Evolutionary conservation across 1,140 invertebrate genomes (phyloP).

Genomic region (Eubasilissa regina): DNA sequence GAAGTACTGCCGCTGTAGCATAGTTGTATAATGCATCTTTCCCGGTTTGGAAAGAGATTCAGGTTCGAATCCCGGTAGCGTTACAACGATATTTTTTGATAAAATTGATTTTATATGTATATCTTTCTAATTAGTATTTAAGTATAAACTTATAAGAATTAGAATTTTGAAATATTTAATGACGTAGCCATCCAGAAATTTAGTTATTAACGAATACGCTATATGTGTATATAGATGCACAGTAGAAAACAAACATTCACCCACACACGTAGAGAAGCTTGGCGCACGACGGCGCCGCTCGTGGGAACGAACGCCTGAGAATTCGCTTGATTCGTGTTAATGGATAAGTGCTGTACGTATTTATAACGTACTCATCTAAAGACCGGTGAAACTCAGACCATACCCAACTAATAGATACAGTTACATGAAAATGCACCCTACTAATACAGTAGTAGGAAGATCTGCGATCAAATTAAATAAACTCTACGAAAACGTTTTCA

Average conservation of each 20-base stretch:
- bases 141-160: too few relatives aligned
- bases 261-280: background rate
- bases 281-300: background rate
- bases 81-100: too few relatives aligned
- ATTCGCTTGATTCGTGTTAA: slow-evolving; percentile 34
- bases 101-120: too few relatives aligned
- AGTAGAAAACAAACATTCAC: background rate
- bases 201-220: too few relatives aligned
- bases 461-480: background rate
- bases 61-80: too few relatives aligned
- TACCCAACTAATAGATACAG: background rate
- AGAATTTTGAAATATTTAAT: too few relatives aligned
- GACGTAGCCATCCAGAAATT: too few relatives aligned
- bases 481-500: background rate
- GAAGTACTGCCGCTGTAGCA: too few relatives aligned
- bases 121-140: too few relatives aligned
- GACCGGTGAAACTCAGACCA: background rate
- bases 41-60: too few relatives aligned
- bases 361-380: slow-evolving; percentile 9
- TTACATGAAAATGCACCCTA: background rate
- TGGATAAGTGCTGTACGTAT: slow-evolving; percentile 36
- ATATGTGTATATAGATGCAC: background rate
- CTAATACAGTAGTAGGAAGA: background rate
- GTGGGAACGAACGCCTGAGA: slow-evolving; percentile 32
- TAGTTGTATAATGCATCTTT: too few relatives aligned